Evolutionary conservation across 2,113 vertebrate genomes (phyloP), one percentile per base, ranked within the genome.

Genomic region (Corvus moneduloides): DNA sequence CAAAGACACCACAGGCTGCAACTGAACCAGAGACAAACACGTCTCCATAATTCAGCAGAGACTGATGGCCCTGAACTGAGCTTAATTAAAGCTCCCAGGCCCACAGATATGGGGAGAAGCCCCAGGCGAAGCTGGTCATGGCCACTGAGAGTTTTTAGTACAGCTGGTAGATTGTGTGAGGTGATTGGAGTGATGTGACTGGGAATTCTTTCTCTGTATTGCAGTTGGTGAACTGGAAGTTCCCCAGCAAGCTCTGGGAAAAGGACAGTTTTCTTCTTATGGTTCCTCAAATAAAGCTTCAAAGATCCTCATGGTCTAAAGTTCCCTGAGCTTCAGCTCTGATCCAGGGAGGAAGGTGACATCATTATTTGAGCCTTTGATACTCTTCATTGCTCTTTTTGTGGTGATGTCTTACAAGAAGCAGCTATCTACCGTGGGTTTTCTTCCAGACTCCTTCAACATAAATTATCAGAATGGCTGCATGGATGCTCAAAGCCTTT

Each of bases 1-100:
- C 11, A 35, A 51, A 55, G 5, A 1, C 7, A 5, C 33, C 1
- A 43, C 0, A 4, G 2, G 0, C 30, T 62, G 0, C 2, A 66
- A 10, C 9, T 3, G 1, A 66, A 0, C 5, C 3, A 59, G 2
- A 76, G 0, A 16, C 16, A 13, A 61, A 0, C 10, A 28, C 1
- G 0, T 28, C 4, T 22, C 32, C 1, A 8, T 11, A 23, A 23
- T 3, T n/a, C 7, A 76, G 22, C n/a, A 84, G 1, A 5, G 9
- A 18, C 1, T 24, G 0, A 6, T 17, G 0, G 1, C 4, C 23
- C 33, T 67, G 61, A n/a, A 28, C 81, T 87, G 69, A 82, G 32
- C 49, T 78, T 87, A 91, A 93, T 69, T 49, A 71, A 46, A 74
- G 24, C 15, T 87, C 33, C 30, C 30, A 24, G 35, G 8, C 26